Percentiles rank a stretch among this genome's conserved stretches.
These are phyloP conservation scores for Lagria hirta DNA, from an alignment of 2,888 invertebrate species.

Conservation along the genomic window DNA sequence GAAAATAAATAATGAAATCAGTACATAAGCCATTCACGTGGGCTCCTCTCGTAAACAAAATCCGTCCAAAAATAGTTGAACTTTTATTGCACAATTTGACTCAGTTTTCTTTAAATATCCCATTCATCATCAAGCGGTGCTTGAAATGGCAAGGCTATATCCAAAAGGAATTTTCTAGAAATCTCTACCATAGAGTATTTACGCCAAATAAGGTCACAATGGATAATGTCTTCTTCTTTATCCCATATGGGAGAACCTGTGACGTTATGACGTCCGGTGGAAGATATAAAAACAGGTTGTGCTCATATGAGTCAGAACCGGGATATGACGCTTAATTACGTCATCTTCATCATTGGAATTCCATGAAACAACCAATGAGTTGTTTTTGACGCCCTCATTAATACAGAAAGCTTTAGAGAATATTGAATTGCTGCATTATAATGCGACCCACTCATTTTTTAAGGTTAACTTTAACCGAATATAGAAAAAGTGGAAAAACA, in stretches of 20 bases:
- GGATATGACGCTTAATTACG: conserved; percentile 30
- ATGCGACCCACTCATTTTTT: conserved; percentile 11
- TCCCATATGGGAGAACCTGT: conserved; percentile 3
- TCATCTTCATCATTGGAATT: conserved; percentile 33
- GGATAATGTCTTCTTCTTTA: no score
- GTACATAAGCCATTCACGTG: no score
- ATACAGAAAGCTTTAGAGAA: conserved; percentile 7
- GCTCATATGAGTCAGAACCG: conserved; percentile 25
- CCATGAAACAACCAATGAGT: conserved; percentile 28
- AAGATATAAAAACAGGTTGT: conserved; percentile 16
- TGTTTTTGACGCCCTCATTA: conserved; percentile 18
- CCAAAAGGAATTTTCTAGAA: conserved; percentile 6
- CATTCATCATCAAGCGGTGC: conserved; percentile 18
- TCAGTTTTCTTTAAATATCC: conserved; percentile 20
- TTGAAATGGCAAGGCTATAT: conserved; percentile 13
- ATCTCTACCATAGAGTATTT: conserved; percentile 1
- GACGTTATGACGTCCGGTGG: conserved; percentile 17
- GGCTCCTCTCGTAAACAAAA: conserved; percentile 15
- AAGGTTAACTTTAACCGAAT: no score
- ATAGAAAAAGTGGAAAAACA: no score
- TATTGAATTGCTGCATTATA: conserved; percentile 13
- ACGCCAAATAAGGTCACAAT: no score
- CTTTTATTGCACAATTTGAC: conserved; percentile 10
- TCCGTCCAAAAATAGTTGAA: conserved; percentile 23
- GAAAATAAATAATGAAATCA: no score